Base-by-base conservation (phyloP, 2,797 vertebrate genomes). In the Gallinago stenura region DNA sequence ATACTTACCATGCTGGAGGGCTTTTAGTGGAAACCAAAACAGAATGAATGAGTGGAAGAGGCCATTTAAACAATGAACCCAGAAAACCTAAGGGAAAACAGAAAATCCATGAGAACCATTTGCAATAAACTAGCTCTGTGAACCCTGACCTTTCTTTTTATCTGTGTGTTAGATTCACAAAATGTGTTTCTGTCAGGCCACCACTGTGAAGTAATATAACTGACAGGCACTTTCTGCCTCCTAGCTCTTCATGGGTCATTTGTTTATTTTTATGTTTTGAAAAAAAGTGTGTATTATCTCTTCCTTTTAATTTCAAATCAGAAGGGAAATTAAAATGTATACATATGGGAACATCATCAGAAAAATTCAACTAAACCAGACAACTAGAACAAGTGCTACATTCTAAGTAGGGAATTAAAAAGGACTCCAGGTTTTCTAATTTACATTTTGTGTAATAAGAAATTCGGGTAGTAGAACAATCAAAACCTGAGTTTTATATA, bases 41-140 rank as follows among this genome's bases (percentile, higher is more conserved):
- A 99, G 99, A 98, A 99, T 99, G 98, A 99, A 98, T 58, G 99
- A 99, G 98, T 99, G 99, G 99, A 99, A 99, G 97, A 99, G 99
- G 98, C 99, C 99, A 96, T 99, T 99, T 98, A 99, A 99, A 99
- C 99, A 99, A 99, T 99, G 99, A 98, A 99, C 98, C 99, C 99
- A 99, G 98, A 99, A 99, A 98, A 99, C 99, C 99, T 99, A 98
- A 97, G 97, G 95, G 97, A 98, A 98, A 97, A 98, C 97, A 98
- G 97, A 98, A 90, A 98, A 98, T 98, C 98, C 98, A 99, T 99
- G 99, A 99, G 98, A 99, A 99, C 97, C 97, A 97, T 98, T 98
- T 98, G 98, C 98, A 98, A 98, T 98, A 98, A 99, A 99, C 98
- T 98, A 98, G 98, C 98, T 97, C 96, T 92, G 95, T 98, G 98